phyloP scores from a whole-genome alignment of 2,888 invertebrate species.

The Hemaris fuciformis region DNA sequence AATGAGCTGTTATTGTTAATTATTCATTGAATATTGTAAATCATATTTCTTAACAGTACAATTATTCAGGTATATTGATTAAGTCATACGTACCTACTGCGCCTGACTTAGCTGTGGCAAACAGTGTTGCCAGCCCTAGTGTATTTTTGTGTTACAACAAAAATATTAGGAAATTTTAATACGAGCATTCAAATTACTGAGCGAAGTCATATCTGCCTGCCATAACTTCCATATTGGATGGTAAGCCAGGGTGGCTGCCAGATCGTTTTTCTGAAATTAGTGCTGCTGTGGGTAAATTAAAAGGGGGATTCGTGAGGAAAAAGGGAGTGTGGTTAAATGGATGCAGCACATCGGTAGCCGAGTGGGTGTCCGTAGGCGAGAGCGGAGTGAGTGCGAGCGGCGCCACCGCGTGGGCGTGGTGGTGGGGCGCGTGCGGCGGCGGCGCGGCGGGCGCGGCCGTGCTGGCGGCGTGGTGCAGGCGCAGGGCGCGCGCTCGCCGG shows the following conservation, averaged over 20 bases:
- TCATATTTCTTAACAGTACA: conserved; percentile 19
- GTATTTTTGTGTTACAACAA: background rate
- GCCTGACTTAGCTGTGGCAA: background rate
- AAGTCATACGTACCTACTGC: background rate
- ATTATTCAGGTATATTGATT: background rate
- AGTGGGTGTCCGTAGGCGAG: conserved; percentile 46
- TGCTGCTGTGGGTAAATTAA: background rate
- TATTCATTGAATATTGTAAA: conserved; percentile 37
- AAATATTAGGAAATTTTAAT: background rate
- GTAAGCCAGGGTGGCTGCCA: background rate
- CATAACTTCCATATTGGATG: background rate
- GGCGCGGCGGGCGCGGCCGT: conserved; percentile 47
- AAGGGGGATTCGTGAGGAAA: background rate
- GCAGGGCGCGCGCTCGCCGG: conserved; percentile 39
- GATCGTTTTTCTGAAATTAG: background rate
- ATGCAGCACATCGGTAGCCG: conserved; percentile 3
- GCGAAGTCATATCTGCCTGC: background rate
- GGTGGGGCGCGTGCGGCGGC: conserved; percentile 46
- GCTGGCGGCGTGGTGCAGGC: conserved; percentile 43
- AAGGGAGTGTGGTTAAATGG: background rate
- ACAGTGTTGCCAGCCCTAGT: background rate
- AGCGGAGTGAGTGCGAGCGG: conserved; percentile 27
- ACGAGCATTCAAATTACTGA: background rate
- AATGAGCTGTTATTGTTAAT: no score
- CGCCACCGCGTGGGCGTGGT: conserved; percentile 36